Conservation (phyloP, 2,113 vertebrate species). For the Lathamus discolor region DNA sequence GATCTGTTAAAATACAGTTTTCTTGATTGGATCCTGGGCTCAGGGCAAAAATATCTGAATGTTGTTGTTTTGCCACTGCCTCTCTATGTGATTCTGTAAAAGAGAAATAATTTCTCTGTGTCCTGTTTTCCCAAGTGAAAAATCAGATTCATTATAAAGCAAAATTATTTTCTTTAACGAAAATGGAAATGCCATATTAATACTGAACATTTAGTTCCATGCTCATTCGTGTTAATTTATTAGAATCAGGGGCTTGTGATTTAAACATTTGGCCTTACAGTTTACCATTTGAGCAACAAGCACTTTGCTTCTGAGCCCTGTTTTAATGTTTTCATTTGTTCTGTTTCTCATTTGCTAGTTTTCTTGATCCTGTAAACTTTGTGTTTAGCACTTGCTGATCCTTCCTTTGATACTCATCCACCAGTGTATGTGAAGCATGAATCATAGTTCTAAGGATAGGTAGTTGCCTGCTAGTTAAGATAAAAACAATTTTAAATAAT, state of each 20-base stretch:
- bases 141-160: background rate
- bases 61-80: background rate
- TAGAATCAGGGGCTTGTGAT: background rate
- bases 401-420: background rate
- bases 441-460: background rate
- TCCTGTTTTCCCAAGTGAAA: background rate
- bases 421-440: background rate
- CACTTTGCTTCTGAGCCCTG: background rate
- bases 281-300: background rate
- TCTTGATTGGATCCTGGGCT: background rate
- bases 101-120: background rate
- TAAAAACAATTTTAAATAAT: background rate
- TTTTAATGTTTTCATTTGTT: background rate
- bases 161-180: background rate
- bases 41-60: background rate
- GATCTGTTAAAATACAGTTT: background rate
- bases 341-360: background rate
- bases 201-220: background rate
- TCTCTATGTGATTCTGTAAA: background rate
- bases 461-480: background rate
- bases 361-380: background rate
- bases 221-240: background rate
- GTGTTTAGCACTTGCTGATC: background rate
- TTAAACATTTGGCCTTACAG: background rate
- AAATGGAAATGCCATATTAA: background rate